Evolutionary conservation across 2,797 vertebrate species (phyloP), one percentile per base, ranked within the genome.

Genomic region (Mycteria americana): DNA sequence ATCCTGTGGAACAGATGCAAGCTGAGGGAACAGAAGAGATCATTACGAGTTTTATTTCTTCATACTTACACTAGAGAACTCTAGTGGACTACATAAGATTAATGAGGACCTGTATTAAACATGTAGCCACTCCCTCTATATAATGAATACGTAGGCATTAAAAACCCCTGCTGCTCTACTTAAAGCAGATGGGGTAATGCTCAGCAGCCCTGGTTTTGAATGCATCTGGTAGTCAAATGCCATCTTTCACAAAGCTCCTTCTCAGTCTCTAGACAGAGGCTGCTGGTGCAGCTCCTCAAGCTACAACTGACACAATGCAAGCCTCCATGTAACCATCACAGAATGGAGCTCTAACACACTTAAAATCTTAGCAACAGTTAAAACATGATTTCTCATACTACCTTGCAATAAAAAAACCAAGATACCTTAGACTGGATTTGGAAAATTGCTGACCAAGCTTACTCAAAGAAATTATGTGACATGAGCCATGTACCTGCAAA

Each of bases 131-230:
- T 84, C 82, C 88, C 46, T 45, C 91, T 69, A 23, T 14, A 85
- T 72, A 94, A 93, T 75, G 54, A 91, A 73, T 73, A 81, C 1
- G 0, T 25, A 81, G 82, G 64, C 91, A 84, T 68, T 77, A 85
- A 82, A 70, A 88, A 27, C 28, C 75, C 93, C 90, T 78, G 93
- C 91, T 92, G 94, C 65, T 92, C 59, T 75, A 11, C 84, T 92
- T 72, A 92, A 81, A 96, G 85, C 89, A 89, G 93, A 95, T 53
- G 85, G 90, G 84, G 57, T n/a, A 89, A 72, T 18, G 33, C 75
- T 89, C 18, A 0, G 46, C 91, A 92, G 93, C 59, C 75, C 50
- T 22, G 41, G 18, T 48, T 94, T 75, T 80, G 68, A 93, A 89
- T 81, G 72, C 75, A 80, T 93, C 81, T 92, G 88, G 78, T 54